Base-by-base conservation (phyloP, 2,113 vertebrate genomes). In the Vicugna pacos region DNA sequence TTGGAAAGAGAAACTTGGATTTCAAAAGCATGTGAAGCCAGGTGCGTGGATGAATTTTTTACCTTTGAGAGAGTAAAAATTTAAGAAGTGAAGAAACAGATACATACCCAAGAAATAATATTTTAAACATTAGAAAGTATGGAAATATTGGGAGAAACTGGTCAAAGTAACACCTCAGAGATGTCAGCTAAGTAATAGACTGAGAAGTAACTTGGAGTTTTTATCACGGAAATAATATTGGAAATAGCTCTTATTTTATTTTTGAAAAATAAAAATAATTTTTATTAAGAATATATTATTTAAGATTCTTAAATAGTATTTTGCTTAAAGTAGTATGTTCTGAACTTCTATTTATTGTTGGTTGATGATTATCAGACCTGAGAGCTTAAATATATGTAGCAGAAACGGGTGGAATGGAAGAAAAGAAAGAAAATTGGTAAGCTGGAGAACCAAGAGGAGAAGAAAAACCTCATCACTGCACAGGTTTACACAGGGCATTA, bases 351-450 rank as follows among this genome's bases (percentile, higher is more conserved):
- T 46, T 62, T 92, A 62, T 30, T 82, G 48, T 32, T 38, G 42
- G 16, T 48, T 65, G 30, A 32, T 83, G 20, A 79, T 38, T 4
- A 38, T 58, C 9, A 91, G 32, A n/a, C 77, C 32, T 82, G 50
- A 92, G 26, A 35, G 73, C n/a, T 92, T 93, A 94, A 60, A 42
- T 93, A 75, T 77, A 77, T 96, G 35, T 6, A 92, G 24, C 10
- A 84, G 72, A 70, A 38, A 77, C 38, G 13, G 24, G 6, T 81
- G 22, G 11, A 82, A 60, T 54, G 35, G 28, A 95, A 77, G 52
- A 80, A 90, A 87, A 4, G 24, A n/a, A 38, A 69, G 19, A 95
- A 91, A 92, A 79, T 2, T 67, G 4, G 72, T 58, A n/a, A 62
- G 30, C 16, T 89, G 14, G 28, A 94, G 46, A 76, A 89, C 0